Base-by-base conservation (phyloP, 1,140 invertebrate species). In the Tetramorium parvispinum region DNA sequence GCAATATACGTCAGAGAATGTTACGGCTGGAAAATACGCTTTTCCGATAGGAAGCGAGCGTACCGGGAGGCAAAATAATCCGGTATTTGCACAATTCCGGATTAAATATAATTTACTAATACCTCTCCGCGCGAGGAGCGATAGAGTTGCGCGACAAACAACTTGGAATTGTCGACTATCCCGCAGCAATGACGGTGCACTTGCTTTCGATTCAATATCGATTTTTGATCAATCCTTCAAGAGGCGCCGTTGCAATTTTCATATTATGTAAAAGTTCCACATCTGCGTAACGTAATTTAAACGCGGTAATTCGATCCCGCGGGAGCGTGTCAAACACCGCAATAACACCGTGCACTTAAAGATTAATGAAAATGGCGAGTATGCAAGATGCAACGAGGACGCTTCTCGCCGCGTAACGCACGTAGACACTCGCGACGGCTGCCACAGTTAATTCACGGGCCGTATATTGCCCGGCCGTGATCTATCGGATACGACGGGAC, bases 281-380 rank as follows among this genome's bases (percentile, higher is more conserved):
- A 32, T 16, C 46, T 43, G 49, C 51, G 18, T 82, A 57, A 71
- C 11, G 40, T 71, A 82, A 82, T 82, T 57, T 46, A 27, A 32
- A 27, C 3, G 11, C 13, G 3, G 21, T 55, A 70, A 82, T 57
- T 57, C 37, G 21, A 57, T 71, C 57, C 3, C 18, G 24, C 46
- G 24, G 13, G 6, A 73, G 66, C 66, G 79, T 18, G 66, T 73
- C 66, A 57, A 82, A 59, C 71, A 4, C 32, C 32, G 43, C 37
- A 53, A 82, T 82, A 59, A 75, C 59, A 46, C 11, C 21, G n/a
- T 46, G 79, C 66, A 82, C 24, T 82, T 61, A 46, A 82, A 82
- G 53, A 82, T 82, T 82, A 82, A 82, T 40, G 65, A 57, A 70
- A 57, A 49, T 71, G 37, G 51, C 21, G 37, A 57, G 13, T 24